Evolutionary conservation across 2,888 invertebrate genomes (phyloP).

Genomic region (Ditylenchus weischeri): DNA sequence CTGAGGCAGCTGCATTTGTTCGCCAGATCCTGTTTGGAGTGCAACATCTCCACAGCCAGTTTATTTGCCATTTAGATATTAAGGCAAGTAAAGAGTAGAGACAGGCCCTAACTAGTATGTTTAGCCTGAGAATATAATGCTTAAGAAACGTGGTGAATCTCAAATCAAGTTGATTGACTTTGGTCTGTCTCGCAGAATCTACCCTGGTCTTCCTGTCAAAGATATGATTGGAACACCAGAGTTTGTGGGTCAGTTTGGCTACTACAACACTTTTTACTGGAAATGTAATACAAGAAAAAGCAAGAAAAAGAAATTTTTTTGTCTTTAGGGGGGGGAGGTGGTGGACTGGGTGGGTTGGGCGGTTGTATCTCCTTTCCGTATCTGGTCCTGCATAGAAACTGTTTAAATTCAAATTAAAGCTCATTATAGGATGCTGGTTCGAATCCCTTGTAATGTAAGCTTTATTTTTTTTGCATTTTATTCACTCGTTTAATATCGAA

Average conservation of each 20-base stretch:
- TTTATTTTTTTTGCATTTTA: too few relatives aligned
- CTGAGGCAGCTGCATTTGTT: conserved; percentile 68
- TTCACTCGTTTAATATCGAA: too few relatives aligned
- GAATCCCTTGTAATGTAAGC: too few relatives aligned
- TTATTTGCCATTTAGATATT: conserved; percentile 70
- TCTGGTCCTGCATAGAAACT: too few relatives aligned
- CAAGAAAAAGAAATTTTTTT: too few relatives aligned
- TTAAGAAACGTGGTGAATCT: conserved; percentile 60
- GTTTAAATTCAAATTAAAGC: too few relatives aligned
- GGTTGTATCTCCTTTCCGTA: too few relatives aligned
- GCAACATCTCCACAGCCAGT: conserved; percentile 67
- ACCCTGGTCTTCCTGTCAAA: conserved; percentile 61
- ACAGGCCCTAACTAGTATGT: conserved; percentile 16
- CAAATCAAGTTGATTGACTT: conserved; percentile 70
- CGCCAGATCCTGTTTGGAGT: conserved; percentile 68
- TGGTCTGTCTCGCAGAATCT: conserved; percentile 64
- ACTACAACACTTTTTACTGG: background rate
- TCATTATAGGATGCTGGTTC: too few relatives aligned
- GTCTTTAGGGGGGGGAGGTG: too few relatives aligned
- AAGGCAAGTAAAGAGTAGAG: conserved; percentile 59
- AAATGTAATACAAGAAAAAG: background rate
- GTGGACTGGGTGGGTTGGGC: too few relatives aligned
- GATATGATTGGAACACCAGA: conserved; percentile 67
- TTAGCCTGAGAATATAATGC: conserved; percentile 69
- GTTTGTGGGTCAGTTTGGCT: conserved; percentile 62